Percentiles rank a stretch among this genome's conserved stretches.
Evolutionary conservation across 2,888 invertebrate species (phyloP).

Genomic region (Harpalus rubripes): DNA sequence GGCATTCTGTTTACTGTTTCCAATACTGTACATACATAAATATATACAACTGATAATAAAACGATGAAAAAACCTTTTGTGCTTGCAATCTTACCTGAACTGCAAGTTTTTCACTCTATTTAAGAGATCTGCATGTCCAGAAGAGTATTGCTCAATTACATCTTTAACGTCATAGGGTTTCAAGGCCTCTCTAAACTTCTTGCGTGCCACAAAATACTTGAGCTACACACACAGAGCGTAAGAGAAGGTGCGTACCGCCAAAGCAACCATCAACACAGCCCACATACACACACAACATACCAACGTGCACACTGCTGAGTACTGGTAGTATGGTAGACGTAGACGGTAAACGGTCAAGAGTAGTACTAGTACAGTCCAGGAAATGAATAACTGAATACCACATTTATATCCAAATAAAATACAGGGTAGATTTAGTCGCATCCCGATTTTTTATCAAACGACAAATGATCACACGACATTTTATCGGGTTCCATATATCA

Average conservation of each 20-base stretch:
- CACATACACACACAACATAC: slow-evolving; percentile 21
- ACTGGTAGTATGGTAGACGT: slow-evolving; percentile 7
- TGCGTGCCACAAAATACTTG: slow-evolving; percentile 93
- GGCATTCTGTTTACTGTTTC: neutral
- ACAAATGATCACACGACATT: too few species aligned
- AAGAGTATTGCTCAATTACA: slow-evolving; percentile 95
- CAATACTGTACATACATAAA: neutral
- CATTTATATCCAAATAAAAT: too few species aligned
- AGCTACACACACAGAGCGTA: slow-evolving; percentile 80
- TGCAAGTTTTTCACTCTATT: slow-evolving; percentile 93
- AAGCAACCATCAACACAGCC: slow-evolving; percentile 50
- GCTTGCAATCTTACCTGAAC: slow-evolving; percentile 82
- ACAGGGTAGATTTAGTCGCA: too few species aligned
- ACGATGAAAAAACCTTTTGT: slow-evolving; percentile 1
- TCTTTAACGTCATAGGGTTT: slow-evolving; percentile 97
- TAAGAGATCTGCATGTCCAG: slow-evolving; percentile 92
- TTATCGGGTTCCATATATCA: too few species aligned
- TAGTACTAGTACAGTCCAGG: too few species aligned
- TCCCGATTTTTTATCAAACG: too few species aligned
- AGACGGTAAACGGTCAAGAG: neutral
- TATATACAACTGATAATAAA: slow-evolving; percentile 45
- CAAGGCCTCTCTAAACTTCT: slow-evolving; percentile 94
- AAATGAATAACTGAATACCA: too few species aligned
- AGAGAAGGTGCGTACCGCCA: slow-evolving; percentile 23
- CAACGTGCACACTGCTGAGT: slow-evolving; percentile 42